Evolutionary conservation across 2,888 invertebrate genomes (phyloP).

Genomic region (Apamea crenata): DNA sequence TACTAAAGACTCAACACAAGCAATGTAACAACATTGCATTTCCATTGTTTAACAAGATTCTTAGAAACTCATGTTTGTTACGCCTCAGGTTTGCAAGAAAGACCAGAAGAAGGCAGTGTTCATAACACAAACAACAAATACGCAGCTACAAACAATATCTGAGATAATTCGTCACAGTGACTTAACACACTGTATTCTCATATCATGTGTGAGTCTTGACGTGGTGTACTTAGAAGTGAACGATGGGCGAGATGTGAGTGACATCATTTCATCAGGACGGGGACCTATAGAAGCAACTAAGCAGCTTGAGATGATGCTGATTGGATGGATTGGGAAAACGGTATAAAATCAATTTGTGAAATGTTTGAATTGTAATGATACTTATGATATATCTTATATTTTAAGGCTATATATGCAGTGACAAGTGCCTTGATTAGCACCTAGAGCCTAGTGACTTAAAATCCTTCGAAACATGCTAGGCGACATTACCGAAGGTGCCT

Average conservation of each 20-base stretch:
- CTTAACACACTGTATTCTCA: constrained; percentile 91
- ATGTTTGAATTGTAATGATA: neutral
- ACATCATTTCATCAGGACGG: constrained; percentile 79
- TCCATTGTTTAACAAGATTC: constrained; percentile 8
- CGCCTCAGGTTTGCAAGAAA: constrained; percentile 78
- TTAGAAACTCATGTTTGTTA: neutral
- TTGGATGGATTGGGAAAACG: constrained; percentile 91
- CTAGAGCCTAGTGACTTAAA: neutral
- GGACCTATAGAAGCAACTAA: constrained; percentile 80
- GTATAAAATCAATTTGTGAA: constrained; percentile 73
- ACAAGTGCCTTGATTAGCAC: neutral
- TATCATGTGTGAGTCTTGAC: constrained; percentile 90
- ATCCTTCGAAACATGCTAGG: neutral
- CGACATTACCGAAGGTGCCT: no score
- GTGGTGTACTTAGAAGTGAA: constrained; percentile 88
- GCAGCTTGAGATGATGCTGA: constrained; percentile 78
- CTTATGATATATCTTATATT: neutral
- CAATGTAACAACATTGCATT: neutral
- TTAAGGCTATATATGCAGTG: neutral
- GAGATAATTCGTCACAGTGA: constrained; percentile 91
- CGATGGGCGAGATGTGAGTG: constrained; percentile 81
- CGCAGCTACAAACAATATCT: constrained; percentile 89
- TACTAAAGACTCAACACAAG: neutral
- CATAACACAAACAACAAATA: constrained; percentile 89
- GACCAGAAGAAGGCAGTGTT: constrained; percentile 89